Base-by-base conservation (phyloP, 2,113 vertebrate species). In the Typhlomys cinereus region DNA sequence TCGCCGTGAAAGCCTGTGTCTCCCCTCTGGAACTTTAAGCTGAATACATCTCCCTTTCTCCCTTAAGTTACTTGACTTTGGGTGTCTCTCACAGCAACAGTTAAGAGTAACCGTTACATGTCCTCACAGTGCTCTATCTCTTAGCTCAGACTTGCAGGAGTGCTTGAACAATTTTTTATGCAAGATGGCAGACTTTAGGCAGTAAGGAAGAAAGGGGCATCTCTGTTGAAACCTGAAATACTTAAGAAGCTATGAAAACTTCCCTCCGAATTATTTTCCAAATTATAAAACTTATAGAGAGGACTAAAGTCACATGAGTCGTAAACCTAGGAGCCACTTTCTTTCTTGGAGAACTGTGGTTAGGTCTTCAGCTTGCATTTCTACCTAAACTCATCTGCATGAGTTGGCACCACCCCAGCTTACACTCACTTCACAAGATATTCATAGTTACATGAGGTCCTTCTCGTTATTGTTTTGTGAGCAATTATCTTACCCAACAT, bases 401-500 rank as follows among this genome's bases (percentile, higher is more conserved):
- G 0, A 34, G 5, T n/a, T n/a, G 29, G 23, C 18, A 21, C 0
- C 4, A 70, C n/a, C 12, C 4, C 5, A 9, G 54, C 10, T 62
- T 11, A 62, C 21, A 50, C 41, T 67, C 17, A 41, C 61, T 91
- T 67, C 17, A 41, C 61, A 89, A 64, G 31, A 23, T 12, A 39
- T 27, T 64, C 39, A 18, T 11, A 39, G 25, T 61, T 13, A 52
- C 14, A 71, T 7, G 29, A 7, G 83, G 41, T 29, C n/a, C 1
- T 8, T 62, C 86, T 88, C 66, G 20, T 64, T 86, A 39, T 50
- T 85, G 29, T 39, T 70, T 44, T n/a, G 15, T n/a, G 21, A 62
- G 7, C 7, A 27, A 20, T 52, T 61, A 39, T 21, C 5, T 75
- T 80, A 70, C 0, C 7, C 5, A 7, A 61, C 18, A 59, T 71